phyloP scores from a whole-genome alignment of 2,797 vertebrate genomes.

The Taeniopygia guttata region DNA sequence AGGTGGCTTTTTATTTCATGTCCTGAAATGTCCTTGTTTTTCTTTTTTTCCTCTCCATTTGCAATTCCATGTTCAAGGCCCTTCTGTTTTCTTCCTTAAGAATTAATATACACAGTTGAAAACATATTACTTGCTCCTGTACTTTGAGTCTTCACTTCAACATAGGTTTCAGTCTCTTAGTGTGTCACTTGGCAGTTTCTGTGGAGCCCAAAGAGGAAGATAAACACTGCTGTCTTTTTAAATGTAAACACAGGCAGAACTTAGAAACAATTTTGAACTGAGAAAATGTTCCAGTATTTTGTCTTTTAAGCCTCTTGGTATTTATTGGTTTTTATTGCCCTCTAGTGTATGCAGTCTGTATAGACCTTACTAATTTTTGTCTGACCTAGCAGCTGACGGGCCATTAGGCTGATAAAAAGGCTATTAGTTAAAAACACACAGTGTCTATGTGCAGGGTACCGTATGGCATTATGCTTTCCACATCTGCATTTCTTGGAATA shows the following conservation, averaged over 20 bases:
- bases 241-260: not conserved
- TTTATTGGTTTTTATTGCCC: conserved; percentile 30
- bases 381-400: not conserved
- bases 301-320: not conserved
- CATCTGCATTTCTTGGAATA: not conserved
- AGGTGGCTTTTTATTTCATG: not conserved
- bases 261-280: not conserved
- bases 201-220: not conserved
- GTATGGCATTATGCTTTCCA: not conserved
- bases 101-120: not conserved
- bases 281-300: not conserved
- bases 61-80: not conserved
- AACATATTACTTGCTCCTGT: not conserved
- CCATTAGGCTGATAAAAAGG: not conserved
- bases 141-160: not conserved
- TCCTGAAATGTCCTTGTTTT: not conserved
- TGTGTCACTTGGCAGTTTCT: not conserved
- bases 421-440: not conserved
- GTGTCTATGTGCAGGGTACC: not conserved
- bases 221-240: not conserved
- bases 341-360: not conserved
- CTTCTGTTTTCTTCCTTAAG: not conserved
- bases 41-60: not conserved
- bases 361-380: not conserved
- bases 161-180: not conserved